phyloP scores from a whole-genome alignment of 1,140 invertebrate species.

The Eubasilissa regina region DNA sequence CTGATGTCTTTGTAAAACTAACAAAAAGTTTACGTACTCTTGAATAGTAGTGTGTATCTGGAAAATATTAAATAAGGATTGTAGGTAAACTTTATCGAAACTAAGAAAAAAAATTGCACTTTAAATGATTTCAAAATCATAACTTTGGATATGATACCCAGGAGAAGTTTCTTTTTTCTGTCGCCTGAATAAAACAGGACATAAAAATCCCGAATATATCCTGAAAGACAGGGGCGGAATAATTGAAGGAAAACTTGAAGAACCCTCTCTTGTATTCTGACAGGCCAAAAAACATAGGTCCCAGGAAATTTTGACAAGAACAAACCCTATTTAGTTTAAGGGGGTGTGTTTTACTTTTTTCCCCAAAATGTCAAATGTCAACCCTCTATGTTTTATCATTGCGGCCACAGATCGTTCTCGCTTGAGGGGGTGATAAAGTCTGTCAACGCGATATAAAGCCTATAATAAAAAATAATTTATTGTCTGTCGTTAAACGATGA shows the following conservation, averaged over 20 bases:
- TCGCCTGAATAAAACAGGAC: slow-evolving; percentile 18
- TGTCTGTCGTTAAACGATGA: slow-evolving; percentile 5
- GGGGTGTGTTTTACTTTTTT: slow-evolving; percentile 5
- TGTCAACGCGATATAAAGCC: slow-evolving; percentile 15
- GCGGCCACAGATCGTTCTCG: slow-evolving; percentile 22
- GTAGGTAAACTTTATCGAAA: too few species aligned
- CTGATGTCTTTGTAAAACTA: too few species aligned
- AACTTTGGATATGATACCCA: background rate
- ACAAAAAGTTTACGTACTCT: too few species aligned
- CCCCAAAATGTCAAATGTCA: slow-evolving; percentile 24
- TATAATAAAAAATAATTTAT: slow-evolving; percentile 26
- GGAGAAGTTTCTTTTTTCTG: background rate
- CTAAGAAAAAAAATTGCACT: too few species aligned
- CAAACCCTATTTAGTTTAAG: slow-evolving; percentile 16
- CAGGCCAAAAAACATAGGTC: slow-evolving; percentile 14
- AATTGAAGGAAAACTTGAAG: slow-evolving; percentile 16
- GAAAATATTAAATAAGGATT: too few species aligned
- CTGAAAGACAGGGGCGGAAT: slow-evolving; percentile 34
- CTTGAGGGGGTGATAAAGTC: slow-evolving; percentile 29
- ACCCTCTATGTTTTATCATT: slow-evolving; percentile 35
- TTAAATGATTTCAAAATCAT: background rate
- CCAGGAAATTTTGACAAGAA: slow-evolving; percentile 18
- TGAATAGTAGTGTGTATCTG: too few species aligned
- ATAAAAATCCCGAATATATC: slow-evolving; percentile 5
- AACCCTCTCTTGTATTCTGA: slow-evolving; percentile 20